phyloP scores from a whole-genome alignment of 2,888 invertebrate species.

The Drosophila putrida region DNA sequence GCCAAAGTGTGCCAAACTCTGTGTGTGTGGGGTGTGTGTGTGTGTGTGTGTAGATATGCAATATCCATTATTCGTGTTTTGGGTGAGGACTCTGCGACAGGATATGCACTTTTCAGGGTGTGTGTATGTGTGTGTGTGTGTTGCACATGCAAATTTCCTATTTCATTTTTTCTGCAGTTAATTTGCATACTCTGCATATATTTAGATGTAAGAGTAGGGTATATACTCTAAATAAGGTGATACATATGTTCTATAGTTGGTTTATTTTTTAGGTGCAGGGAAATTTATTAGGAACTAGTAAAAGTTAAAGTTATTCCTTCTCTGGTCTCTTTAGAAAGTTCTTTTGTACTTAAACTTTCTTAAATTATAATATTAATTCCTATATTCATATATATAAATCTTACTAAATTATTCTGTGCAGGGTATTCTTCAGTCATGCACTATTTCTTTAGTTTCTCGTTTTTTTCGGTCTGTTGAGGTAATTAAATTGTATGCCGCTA shows the following conservation, averaged over 20 bases:
- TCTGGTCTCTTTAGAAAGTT: too few species aligned
- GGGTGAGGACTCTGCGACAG: slow-evolving; percentile 14
- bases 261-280: too few species aligned
- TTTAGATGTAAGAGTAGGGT: background rate
- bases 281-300: too few species aligned
- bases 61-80: slow-evolving; percentile 33
- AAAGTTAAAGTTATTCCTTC: too few species aligned
- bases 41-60: slow-evolving; percentile 39
- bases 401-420: too few species aligned
- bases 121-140: slow-evolving; percentile 7
- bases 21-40: slow-evolving; percentile 17
- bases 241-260: background rate
- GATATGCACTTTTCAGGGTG: slow-evolving; percentile 41
- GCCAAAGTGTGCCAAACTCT: slow-evolving; percentile 51
- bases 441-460: background rate
- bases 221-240: background rate
- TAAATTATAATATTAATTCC: too few species aligned
- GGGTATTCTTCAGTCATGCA: slow-evolving; percentile 8
- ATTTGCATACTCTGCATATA: slow-evolving; percentile 22
- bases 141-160: slow-evolving; percentile 46
- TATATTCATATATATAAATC: too few species aligned
- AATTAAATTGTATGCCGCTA: slow-evolving; percentile 67
- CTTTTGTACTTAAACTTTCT: too few species aligned
- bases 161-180: slow-evolving; percentile 21
- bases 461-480: slow-evolving; percentile 53